Conservation (phyloP, 2,113 vertebrate genomes). For the Barbus barbus region DNA sequence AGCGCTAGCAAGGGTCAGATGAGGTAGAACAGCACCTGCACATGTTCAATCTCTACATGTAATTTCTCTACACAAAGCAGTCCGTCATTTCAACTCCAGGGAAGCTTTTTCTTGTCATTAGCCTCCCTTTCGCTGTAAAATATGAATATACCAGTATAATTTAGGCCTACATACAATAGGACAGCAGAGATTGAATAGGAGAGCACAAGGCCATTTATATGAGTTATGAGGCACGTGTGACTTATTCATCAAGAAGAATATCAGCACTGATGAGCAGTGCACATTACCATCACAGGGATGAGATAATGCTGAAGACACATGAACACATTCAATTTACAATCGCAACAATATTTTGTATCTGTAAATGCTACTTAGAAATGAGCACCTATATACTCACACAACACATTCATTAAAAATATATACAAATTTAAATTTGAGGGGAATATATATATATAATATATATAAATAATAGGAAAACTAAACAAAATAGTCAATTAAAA, state of each 20-base stretch:
- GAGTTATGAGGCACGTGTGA: slow-evolving; percentile 40
- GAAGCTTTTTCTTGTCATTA: not conserved
- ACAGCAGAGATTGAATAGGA: not conserved
- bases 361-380: too few species aligned
- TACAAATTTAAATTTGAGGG: too few species aligned
- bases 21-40: not conserved
- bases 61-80: not conserved
- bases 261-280: slow-evolving; percentile 4
- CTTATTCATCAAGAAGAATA: slow-evolving; percentile 55
- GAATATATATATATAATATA: too few species aligned
- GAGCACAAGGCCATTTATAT: slow-evolving; percentile 44
- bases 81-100: slow-evolving; percentile 6
- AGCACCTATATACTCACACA: too few species aligned
- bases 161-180: slow-evolving; percentile 36
- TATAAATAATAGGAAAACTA: too few species aligned
- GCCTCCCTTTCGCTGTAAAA: slow-evolving; percentile 3
- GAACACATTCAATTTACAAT: not conserved
- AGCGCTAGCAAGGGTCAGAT: not conserved
- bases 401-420: too few species aligned
- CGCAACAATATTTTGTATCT: not conserved
- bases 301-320: not conserved
- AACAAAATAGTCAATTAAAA: too few species aligned
- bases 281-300: slow-evolving; percentile 4
- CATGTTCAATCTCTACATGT: not conserved
- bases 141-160: slow-evolving; percentile 13